Conservation (phyloP, 2,888 invertebrate genomes). For the Bruchidius siliquastri region DNA sequence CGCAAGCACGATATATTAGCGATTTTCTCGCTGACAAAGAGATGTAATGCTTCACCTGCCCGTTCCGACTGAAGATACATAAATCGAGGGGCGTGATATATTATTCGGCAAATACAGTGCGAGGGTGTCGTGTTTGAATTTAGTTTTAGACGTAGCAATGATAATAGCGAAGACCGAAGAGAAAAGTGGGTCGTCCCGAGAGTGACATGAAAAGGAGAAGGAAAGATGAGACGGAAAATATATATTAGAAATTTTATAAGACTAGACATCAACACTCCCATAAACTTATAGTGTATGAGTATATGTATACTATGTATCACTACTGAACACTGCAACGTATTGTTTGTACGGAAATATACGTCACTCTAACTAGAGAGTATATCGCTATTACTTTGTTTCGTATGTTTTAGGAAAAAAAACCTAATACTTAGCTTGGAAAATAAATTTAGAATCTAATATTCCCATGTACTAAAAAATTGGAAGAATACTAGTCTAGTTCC, state of each 20-base stretch:
- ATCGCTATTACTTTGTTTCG: too few species aligned
- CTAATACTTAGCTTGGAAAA: too few species aligned
- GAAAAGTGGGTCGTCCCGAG: neutral
- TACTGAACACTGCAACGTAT: neutral
- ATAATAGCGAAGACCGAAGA: neutral
- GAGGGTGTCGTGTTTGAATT: neutral
- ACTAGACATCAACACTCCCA: neutral
- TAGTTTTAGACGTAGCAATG: neutral
- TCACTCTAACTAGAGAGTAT: too few species aligned
- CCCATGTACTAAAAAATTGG: too few species aligned
- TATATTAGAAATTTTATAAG: neutral
- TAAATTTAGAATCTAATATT: too few species aligned
- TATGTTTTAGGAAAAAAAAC: too few species aligned
- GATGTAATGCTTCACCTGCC: neutral
- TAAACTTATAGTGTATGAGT: neutral
- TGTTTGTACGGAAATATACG: too few species aligned
- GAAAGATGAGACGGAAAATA: neutral
- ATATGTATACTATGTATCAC: neutral
- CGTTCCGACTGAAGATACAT: neutral
- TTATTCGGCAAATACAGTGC: neutral
- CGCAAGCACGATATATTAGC: neutral
- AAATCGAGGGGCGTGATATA: neutral
- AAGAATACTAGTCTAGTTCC: too few species aligned
- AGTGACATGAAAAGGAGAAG: neutral
- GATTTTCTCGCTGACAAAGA: neutral